Conservation (phyloP, 2,113 vertebrate genomes). For the Sebastes fasciatus region DNA sequence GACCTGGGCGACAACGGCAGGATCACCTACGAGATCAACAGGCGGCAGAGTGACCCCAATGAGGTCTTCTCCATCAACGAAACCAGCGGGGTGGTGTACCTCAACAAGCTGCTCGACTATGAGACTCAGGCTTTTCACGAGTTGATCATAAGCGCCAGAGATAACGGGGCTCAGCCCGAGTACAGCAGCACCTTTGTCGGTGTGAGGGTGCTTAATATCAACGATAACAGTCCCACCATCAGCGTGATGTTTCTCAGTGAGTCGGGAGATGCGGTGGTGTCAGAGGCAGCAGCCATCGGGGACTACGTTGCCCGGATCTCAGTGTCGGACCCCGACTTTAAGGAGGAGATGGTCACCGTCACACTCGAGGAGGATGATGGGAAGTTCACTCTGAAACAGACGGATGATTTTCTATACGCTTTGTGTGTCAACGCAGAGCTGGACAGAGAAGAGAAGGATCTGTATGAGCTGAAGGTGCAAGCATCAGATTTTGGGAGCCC, state of each 20-base stretch:
- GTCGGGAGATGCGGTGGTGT: constrained; percentile 84
- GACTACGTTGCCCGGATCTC: constrained; percentile 91
- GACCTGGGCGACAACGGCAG: constrained; percentile 88
- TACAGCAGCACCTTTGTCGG: constrained; percentile 86
- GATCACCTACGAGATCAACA: constrained; percentile 87
- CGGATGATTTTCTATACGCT: constrained; percentile 85
- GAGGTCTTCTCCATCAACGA: constrained; percentile 86
- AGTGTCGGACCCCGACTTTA: constrained; percentile 89
- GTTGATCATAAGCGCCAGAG: constrained; percentile 88
- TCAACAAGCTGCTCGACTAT: constrained; percentile 88
- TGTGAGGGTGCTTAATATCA: constrained; percentile 89
- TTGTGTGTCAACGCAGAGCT: constrained; percentile 87
- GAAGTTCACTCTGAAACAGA: constrained; percentile 83
- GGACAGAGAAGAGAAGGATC: constrained; percentile 87
- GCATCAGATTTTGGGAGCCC: constrained; percentile 88
- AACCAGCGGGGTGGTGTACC: constrained; percentile 85
- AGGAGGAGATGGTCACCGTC: constrained; percentile 68
- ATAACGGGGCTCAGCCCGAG: constrained; percentile 89
- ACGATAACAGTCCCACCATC: constrained; percentile 91
- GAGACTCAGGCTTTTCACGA: constrained; percentile 87
- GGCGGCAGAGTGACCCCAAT: constrained; percentile 82
- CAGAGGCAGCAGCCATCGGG: constrained; percentile 86
- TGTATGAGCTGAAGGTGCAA: constrained; percentile 86
- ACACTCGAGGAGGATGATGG: constrained; percentile 82
- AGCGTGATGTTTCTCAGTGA: constrained; percentile 90